Evolutionary conservation across 2,113 vertebrate genomes (phyloP).

Genomic region (Pitta sordida): DNA sequence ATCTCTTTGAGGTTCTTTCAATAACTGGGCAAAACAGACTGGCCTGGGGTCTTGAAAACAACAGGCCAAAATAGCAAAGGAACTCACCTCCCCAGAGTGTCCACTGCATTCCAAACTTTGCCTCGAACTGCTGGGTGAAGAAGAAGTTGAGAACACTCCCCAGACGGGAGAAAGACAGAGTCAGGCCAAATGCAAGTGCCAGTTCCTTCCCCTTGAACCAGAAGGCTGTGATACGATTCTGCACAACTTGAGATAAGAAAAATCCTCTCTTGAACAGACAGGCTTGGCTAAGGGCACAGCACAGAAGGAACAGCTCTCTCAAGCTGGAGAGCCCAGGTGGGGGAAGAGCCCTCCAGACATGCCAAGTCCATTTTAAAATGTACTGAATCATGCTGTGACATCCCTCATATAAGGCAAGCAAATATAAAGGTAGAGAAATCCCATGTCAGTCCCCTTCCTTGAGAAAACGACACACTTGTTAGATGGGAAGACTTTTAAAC

Average conservation of each 20-base stretch:
- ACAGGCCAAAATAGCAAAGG: not conserved
- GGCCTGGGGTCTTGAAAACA: not conserved
- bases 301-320: not conserved
- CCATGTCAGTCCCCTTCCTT: not conserved
- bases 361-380: not conserved
- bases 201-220: conserved; percentile 86
- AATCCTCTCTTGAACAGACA: not conserved
- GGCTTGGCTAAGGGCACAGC: not conserved
- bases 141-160: conserved; percentile 85
- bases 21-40: not conserved
- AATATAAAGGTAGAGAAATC: not conserved
- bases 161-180: conserved; percentile 78
- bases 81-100: conserved; percentile 79
- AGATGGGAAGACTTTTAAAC: not conserved
- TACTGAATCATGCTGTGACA: not conserved
- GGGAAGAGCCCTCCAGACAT: rapidly evolving
- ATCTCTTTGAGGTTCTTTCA: not conserved
- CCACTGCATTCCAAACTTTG: conserved; percentile 80
- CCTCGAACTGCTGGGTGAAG: conserved; percentile 78
- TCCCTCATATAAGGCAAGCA: not conserved
- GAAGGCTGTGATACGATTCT: conserved; percentile 81
- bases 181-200: conserved; percentile 79
- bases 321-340: not conserved
- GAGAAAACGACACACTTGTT: not conserved
- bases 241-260: conserved; percentile 69